Conservation (phyloP, 2,888 invertebrate species). For the Apodemia duryi region DNA sequence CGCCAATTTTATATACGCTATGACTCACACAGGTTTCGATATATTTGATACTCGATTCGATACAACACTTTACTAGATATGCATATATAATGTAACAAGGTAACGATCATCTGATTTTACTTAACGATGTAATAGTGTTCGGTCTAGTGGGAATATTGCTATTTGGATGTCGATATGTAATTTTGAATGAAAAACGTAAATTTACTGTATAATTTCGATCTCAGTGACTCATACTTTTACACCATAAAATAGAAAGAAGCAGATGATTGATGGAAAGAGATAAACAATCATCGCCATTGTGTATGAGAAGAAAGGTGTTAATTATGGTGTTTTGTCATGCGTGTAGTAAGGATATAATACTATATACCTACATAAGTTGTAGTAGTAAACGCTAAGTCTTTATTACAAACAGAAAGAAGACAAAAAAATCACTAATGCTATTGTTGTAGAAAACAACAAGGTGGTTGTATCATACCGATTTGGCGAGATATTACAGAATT, state of each 20-base stretch:
- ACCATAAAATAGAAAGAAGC: not conserved
- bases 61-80: slow-evolving; percentile 35
- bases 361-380: too few relatives aligned
- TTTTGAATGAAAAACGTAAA: not conserved
- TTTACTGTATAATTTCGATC: not conserved
- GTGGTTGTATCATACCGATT: too few relatives aligned
- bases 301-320: too few relatives aligned
- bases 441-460: too few relatives aligned
- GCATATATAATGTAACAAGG: slow-evolving; percentile 29
- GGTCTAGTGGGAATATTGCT: slow-evolving; percentile 9
- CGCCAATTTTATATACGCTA: slow-evolving; percentile 44
- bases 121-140: slow-evolving; percentile 22
- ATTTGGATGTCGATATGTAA: slow-evolving; percentile 5
- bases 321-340: too few relatives aligned
- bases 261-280: too few relatives aligned
- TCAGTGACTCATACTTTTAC: not conserved
- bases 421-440: too few relatives aligned
- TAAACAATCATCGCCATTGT: too few relatives aligned
- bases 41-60: slow-evolving; percentile 34
- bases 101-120: slow-evolving; percentile 26
- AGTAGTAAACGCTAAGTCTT: too few relatives aligned
- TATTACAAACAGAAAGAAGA: too few relatives aligned
- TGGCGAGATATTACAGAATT: too few relatives aligned
- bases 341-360: too few relatives aligned
- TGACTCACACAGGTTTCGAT: slow-evolving; percentile 39